Conservation (phyloP, 2,888 invertebrate species). For the Sphecodes monilicornis region DNA sequence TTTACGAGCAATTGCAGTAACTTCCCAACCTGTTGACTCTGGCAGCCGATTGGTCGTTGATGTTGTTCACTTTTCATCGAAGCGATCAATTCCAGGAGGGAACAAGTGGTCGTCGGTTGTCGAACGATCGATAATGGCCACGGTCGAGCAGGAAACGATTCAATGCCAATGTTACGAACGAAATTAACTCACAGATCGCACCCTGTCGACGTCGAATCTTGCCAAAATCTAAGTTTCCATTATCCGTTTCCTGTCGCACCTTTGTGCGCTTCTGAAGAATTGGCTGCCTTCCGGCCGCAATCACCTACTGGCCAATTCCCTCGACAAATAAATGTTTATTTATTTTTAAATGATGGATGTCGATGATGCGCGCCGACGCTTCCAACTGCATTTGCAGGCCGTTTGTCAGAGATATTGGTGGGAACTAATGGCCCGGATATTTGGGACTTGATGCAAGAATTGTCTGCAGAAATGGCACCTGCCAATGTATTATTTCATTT, state of each 20-base stretch:
- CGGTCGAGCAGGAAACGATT: conserved; percentile 62
- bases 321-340: conserved; percentile 48
- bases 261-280: conserved; percentile 52
- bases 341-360: conserved; percentile 51
- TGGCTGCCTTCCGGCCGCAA: conserved; percentile 62
- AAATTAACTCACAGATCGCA: conserved; percentile 67
- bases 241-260: conserved; percentile 63
- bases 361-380: neutral
- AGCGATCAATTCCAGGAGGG: neutral
- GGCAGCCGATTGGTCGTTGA: conserved; percentile 13
- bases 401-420: conserved; percentile 7
- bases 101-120: neutral
- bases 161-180: conserved; percentile 77
- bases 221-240: conserved; percentile 61
- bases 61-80: conserved; percentile 16
- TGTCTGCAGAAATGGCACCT: neutral
- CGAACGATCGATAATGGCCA: conserved; percentile 44
- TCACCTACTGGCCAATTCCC: conserved; percentile 50
- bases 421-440: neutral
- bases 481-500: neutral
- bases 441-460: neutral
- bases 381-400: neutral
- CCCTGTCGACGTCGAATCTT: conserved; percentile 40
- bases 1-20: neutral
- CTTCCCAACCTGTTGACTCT: conserved; percentile 28